These are phyloP conservation scores for Cosmia trapezina DNA, from an alignment of 2,888 invertebrate species.

Conservation along the genomic window DNA sequence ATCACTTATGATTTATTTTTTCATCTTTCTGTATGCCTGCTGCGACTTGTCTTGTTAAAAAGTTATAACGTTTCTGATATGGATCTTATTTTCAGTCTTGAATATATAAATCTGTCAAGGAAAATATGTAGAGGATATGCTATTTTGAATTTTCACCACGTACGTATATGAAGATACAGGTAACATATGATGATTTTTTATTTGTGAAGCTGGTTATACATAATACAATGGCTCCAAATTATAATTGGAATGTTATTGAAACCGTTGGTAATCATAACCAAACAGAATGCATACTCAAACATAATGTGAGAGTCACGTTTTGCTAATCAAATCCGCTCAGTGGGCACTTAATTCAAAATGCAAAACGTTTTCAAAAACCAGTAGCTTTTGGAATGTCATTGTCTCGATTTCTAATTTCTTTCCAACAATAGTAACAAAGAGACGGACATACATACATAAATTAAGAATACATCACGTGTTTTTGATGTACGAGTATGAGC, in stretches of 20 bases:
- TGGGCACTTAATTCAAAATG: slow-evolving; percentile 30
- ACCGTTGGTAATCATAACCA: background rate
- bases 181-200: no score
- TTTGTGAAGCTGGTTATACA: background rate
- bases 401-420: slow-evolving; percentile 59
- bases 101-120: background rate
- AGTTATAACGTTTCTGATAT: background rate
- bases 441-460: slow-evolving; percentile 4
- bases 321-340: slow-evolving; percentile 2
- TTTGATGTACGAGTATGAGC: background rate
- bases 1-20: background rate
- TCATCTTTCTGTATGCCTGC: background rate
- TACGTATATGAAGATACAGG: no score
- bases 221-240: slow-evolving; percentile 17
- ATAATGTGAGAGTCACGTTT: slow-evolving; percentile 38
- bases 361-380: slow-evolving; percentile 32
- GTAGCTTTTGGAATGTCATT: slow-evolving; percentile 28
- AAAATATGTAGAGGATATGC: background rate
- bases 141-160: background rate
- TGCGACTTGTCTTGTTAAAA: background rate
- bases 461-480: slow-evolving; percentile 13
- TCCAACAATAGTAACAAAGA: slow-evolving; percentile 15
- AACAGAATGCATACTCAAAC: background rate
- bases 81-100: background rate
- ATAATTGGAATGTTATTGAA: background rate